Conservation (phyloP, 2,888 invertebrate genomes). For the Caenorhabditis angaria region DNA sequence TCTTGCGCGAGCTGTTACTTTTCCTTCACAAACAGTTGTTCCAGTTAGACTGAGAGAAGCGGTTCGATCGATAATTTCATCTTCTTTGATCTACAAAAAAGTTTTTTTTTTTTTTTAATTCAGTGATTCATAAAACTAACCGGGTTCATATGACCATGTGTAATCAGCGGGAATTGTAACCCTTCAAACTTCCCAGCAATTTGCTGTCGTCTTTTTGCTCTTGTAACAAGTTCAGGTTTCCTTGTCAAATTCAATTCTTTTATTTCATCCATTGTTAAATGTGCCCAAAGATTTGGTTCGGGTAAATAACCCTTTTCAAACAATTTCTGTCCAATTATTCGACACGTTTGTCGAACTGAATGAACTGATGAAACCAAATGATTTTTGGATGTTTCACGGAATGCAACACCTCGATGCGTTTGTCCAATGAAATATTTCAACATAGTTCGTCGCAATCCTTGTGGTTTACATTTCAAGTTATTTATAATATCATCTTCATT, state of each 20-base stretch:
- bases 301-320: slow-evolving; percentile 72
- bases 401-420: slow-evolving; percentile 74
- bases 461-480: slow-evolving; percentile 48
- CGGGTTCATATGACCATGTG: slow-evolving; percentile 74
- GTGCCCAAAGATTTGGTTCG: slow-evolving; percentile 73
- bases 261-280: slow-evolving; percentile 73
- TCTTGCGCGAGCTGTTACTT: slow-evolving; percentile 80
- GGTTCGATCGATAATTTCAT: slow-evolving; percentile 20
- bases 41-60: slow-evolving; percentile 75
- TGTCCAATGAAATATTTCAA: slow-evolving; percentile 72
- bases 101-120: not conserved
- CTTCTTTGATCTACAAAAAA: slow-evolving; percentile 22
- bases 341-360: slow-evolving; percentile 39
- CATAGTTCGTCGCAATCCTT: slow-evolving; percentile 59
- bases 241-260: slow-evolving; percentile 54
- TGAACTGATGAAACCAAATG: slow-evolving; percentile 48
- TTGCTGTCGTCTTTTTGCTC: slow-evolving; percentile 79
- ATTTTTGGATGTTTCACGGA: slow-evolving; percentile 71
- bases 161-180: slow-evolving; percentile 79
- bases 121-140: slow-evolving; percentile 51
- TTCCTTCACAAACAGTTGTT: slow-evolving; percentile 81
- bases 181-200: slow-evolving; percentile 78
- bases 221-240: slow-evolving; percentile 71
- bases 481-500: slow-evolving; percentile 51
- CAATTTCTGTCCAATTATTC: slow-evolving; percentile 26